Percentiles rank a stretch among this genome's conserved stretches.
These are phyloP conservation scores for Chorisops tibialis DNA, from an alignment of 2,888 invertebrate genomes.

Conservation along the genomic window DNA sequence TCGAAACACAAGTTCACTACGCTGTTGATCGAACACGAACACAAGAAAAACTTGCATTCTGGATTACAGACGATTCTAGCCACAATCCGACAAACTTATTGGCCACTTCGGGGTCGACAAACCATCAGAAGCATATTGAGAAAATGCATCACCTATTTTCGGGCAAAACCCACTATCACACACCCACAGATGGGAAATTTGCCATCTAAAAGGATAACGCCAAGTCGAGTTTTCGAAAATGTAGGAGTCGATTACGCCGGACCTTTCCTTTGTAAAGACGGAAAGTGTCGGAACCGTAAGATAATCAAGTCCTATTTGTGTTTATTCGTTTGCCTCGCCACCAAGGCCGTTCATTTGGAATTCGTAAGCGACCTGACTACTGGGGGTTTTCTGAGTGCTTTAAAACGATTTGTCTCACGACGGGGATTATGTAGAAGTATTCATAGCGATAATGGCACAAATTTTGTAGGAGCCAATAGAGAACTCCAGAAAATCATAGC, in stretches of 20 bases:
- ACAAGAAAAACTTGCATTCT: no score
- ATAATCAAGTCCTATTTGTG: conserved; percentile 36
- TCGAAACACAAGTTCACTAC: no score
- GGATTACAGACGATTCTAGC: no score
- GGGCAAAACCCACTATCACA: no score
- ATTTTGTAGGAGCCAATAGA: conserved; percentile 39
- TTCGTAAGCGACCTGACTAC: conserved; percentile 31
- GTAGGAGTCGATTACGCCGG: conserved; percentile 35
- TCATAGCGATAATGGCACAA: conserved; percentile 40
- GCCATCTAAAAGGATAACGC: conserved; percentile 27
- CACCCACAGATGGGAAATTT: conserved; percentile 39
- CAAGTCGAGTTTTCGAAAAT: conserved; percentile 25
- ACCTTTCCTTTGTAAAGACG: conserved; percentile 28
- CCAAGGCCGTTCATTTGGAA: conserved; percentile 33
- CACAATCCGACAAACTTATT: no score
- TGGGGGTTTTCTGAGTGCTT: conserved; percentile 37
- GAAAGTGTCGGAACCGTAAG: conserved; percentile 30
- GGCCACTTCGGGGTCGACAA: no score
- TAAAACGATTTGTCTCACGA: conserved; percentile 37
- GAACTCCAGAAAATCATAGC: conserved; percentile 4
- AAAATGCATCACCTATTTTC: no score
- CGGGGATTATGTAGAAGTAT: conserved; percentile 36
- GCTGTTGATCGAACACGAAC: no score
- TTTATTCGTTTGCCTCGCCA: conserved; percentile 37
- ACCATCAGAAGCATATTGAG: no score